phyloP scores from a whole-genome alignment of 2,797 vertebrate genomes.

The Tokudaia tokunoshimensis region DNA sequence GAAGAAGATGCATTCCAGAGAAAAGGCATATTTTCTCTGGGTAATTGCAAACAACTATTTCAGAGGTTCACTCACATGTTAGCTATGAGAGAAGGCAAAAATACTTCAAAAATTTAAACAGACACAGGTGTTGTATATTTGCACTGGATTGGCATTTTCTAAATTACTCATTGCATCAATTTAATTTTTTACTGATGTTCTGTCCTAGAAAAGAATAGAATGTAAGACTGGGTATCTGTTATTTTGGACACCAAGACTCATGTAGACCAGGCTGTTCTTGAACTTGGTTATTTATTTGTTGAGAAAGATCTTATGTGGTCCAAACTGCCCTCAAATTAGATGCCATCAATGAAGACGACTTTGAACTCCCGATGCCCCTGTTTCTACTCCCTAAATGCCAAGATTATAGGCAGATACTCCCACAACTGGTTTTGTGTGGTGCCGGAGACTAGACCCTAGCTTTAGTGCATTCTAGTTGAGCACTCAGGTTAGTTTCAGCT shows the following conservation, averaged over 20 bases:
- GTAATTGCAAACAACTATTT: background rate
- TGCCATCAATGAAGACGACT: background rate
- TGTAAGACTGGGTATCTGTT: background rate
- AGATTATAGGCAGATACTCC: background rate
- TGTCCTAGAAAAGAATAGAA: slow-evolving; percentile 12
- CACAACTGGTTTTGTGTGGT: background rate
- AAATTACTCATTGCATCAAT: background rate
- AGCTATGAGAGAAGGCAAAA: background rate
- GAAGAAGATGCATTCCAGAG: background rate
- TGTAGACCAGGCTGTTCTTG: background rate
- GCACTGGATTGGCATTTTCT: background rate
- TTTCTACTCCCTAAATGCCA: background rate
- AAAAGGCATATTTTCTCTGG: background rate
- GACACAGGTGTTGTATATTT: background rate
- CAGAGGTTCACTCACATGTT: slow-evolving; percentile 14
- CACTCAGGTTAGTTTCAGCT: background rate
- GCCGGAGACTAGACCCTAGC: background rate
- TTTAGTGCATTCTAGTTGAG: background rate
- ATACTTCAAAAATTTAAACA: background rate
- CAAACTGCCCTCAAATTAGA: background rate
- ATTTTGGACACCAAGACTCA: background rate
- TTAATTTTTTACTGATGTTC: background rate
- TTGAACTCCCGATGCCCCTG: background rate
- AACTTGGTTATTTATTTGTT: background rate
- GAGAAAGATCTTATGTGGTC: background rate